Evolutionary conservation across 30 jellyfish, hydroid and myxozoan genomes (phyloP), one percentile per base, ranked within the genome.

Genomic region (Morbakka virulenta): DNA sequence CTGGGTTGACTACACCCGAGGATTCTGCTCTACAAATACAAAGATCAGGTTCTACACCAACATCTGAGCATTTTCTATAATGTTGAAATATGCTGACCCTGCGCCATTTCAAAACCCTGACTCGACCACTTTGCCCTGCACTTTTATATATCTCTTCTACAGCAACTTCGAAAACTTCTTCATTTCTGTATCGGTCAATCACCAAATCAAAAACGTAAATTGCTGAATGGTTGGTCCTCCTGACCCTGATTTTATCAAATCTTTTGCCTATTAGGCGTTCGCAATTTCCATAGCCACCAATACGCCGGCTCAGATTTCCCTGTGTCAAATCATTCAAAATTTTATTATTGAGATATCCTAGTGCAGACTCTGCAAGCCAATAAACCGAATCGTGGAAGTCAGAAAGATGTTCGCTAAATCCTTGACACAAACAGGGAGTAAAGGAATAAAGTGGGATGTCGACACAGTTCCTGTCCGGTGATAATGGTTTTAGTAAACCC

Each of bases 321-420:
- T 62, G 20, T 12, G 71, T 50, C 28, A 24, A 86, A 51, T 52
- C 35, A 20, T 64, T 68, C 50, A 76, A 87, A 11, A 78, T 70
- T 36, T 63, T 21, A 28, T 92, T 85, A 72, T 92, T 92, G 68
- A 92, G 80, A 70, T 77, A 85, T 9, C 98, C 98, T 0, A 79
- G 63, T 9, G 95, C 98, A 62, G 72, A 92, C 67, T 92, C 98
- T 9, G 98, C 98, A 12, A 92, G 28, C 98, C 98, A 92, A 17
- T 81, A 87, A 26, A 84, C 83, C 11, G 90, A 64, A 20, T 79
- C 82, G 23, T 80, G 83, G 35, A 84, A 64, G 24, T 92, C 94
- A 35, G 96, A 81, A 52, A 85, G 47, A 28, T 79, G 81, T 35
- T 47, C 47, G 28, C 28, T 82, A 84, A 88, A 75, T 53, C 92